Conservation (phyloP, 2,888 invertebrate genomes). For the Digitonthophagus gazella region DNA sequence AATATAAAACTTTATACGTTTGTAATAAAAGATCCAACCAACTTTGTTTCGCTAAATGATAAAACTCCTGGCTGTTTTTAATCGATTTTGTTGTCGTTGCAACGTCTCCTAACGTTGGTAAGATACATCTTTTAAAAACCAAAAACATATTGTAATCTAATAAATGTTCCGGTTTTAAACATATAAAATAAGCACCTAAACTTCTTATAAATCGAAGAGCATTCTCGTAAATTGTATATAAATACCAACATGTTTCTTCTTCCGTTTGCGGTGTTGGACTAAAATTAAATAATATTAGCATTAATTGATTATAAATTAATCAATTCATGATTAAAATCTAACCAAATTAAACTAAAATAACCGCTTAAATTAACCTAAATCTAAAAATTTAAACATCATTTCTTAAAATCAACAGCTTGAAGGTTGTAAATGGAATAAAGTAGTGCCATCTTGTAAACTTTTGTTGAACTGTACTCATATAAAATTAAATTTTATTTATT, state of each 20-base stretch:
- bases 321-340: no score
- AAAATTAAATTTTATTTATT: no score
- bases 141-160: conserved; percentile 49
- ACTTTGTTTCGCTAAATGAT: conserved; percentile 47
- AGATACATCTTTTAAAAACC: conserved; percentile 2
- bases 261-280: neutral
- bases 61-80: conserved; percentile 31
- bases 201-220: conserved; percentile 44
- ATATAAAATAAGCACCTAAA: conserved; percentile 47
- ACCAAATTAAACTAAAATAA: no score
- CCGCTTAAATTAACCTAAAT: no score
- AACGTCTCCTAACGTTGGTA: conserved; percentile 31
- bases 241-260: conserved; percentile 10
- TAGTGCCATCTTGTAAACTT: no score
- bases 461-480: no score
- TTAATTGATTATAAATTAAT: no score
- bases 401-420: no score
- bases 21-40: conserved; percentile 65
- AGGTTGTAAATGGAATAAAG: no score
- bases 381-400: no score
- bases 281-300: no score
- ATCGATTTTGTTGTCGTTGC: neutral
- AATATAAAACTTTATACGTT: conserved; percentile 58
- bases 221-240: conserved; percentile 43
- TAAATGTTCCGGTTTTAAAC: conserved; percentile 48